phyloP scores from a whole-genome alignment of 2,888 invertebrate genomes.

The Caenorhabditis sp. region DNA sequence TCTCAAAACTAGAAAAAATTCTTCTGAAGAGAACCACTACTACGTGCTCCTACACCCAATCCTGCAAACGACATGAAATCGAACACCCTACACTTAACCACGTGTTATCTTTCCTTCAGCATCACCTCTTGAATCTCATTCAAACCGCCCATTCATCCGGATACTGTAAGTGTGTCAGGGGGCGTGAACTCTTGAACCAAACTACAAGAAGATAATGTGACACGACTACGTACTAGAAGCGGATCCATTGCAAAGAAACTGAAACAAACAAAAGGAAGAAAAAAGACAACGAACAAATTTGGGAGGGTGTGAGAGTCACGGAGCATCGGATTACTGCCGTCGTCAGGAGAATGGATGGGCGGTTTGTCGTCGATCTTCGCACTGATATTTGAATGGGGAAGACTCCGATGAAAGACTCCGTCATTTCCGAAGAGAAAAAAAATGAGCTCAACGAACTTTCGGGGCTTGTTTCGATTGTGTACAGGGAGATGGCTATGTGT shows the following conservation, averaged over 20 bases:
- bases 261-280: constrained; percentile 14
- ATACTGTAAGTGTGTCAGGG: constrained; percentile 46
- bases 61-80: not conserved
- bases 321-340: constrained; percentile 37
- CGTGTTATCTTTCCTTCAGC: not conserved
- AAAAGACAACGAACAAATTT: constrained; percentile 48
- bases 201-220: constrained; percentile 39
- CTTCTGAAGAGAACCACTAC: too few species aligned
- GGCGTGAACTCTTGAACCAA: constrained; percentile 22
- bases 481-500: too few species aligned
- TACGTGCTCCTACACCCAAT: too few species aligned
- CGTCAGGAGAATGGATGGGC: constrained; percentile 7
- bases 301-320: constrained; percentile 58
- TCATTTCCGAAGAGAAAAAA: constrained; percentile 42
- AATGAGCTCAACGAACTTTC: constrained; percentile 17
- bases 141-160: not conserved
- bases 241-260: constrained; percentile 19
- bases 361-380: constrained; percentile 42
- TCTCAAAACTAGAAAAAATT: too few species aligned
- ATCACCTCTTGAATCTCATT: too few species aligned
- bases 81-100: not conserved
- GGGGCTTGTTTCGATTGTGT: not conserved
- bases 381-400: constrained; percentile 45
- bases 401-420: constrained; percentile 16
- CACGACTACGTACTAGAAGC: not conserved